A percentile compares a stretch with the other conserved stretches of the same genome.
These are phyloP conservation scores for Ammodytes dubius DNA, from an alignment of 2,113 vertebrate genomes.

Conservation along the genomic window DNA sequence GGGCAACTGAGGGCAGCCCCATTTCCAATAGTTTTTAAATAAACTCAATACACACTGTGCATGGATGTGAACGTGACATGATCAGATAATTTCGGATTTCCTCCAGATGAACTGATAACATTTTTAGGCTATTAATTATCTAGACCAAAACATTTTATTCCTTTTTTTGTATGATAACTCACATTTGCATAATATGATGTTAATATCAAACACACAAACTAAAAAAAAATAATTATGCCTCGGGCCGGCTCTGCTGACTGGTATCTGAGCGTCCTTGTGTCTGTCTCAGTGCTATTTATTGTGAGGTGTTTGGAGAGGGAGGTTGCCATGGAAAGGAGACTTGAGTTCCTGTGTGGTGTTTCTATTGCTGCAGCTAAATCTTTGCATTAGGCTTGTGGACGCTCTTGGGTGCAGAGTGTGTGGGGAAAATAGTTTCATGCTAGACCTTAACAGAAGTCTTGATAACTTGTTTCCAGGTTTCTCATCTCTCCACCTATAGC, in stretches of 20 bases:
- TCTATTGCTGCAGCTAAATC: not conserved
- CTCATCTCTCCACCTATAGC: not conserved
- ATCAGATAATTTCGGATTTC: too few species aligned
- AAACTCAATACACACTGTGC: too few species aligned
- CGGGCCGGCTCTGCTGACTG: constrained; percentile 2
- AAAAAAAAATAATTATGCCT: too few species aligned
- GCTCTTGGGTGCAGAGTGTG: not conserved
- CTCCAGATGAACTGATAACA: too few species aligned
- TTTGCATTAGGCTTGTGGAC: constrained; percentile 11
- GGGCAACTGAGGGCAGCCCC: too few species aligned
- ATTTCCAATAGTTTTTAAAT: too few species aligned
- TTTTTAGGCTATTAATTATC: too few species aligned
- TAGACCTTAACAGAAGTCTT: constrained; percentile 12
- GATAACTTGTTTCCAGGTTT: not conserved
- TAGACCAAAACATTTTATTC: too few species aligned
- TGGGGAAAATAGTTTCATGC: constrained; percentile 6
- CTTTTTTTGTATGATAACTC: too few species aligned
- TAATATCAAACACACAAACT: too few species aligned
- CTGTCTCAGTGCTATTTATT: constrained; percentile 43
- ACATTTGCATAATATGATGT: too few species aligned
- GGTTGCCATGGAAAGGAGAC: constrained; percentile 67
- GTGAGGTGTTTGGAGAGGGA: constrained; percentile 33
- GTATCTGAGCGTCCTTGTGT: constrained; percentile 12
- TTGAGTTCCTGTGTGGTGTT: constrained; percentile 30
- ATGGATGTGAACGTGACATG: too few species aligned